Evolutionary conservation across 2,113 vertebrate species (phyloP).

Genomic region (Corydoras maculifer): DNA sequence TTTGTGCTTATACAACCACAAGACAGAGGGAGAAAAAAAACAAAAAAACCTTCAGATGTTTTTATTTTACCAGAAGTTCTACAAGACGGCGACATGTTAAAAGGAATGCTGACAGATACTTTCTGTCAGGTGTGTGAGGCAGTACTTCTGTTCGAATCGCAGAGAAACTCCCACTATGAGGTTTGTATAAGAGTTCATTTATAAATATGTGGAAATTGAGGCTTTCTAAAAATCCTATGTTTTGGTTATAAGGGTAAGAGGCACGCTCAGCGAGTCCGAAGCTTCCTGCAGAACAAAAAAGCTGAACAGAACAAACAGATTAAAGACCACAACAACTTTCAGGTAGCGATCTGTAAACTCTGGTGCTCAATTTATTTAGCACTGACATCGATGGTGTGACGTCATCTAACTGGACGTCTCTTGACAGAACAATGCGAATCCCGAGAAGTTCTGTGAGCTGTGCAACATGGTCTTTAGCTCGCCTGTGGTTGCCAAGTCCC

Average conservation of each 20-base stretch:
- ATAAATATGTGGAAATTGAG: background rate
- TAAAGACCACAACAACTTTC: slow-evolving; percentile 38
- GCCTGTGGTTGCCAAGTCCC: slow-evolving; percentile 62
- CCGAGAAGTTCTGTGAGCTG: slow-evolving; percentile 67
- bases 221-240: background rate
- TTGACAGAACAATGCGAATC: slow-evolving; percentile 47
- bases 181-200: slow-evolving; percentile 46
- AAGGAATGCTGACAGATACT: slow-evolving; percentile 66
- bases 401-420: slow-evolving; percentile 16
- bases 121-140: slow-evolving; percentile 78
- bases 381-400: too few species aligned
- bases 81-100: slow-evolving; percentile 48
- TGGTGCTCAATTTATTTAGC: background rate
- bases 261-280: slow-evolving; percentile 70
- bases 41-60: background rate
- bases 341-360: slow-evolving; percentile 45
- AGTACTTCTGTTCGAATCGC: slow-evolving; percentile 70
- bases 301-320: slow-evolving; percentile 50
- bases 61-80: slow-evolving; percentile 36
- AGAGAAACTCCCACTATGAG: slow-evolving; percentile 78
- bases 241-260: slow-evolving; percentile 69
- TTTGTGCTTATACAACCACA: too few species aligned
- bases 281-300: slow-evolving; percentile 61
- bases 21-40: too few species aligned
- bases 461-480: slow-evolving; percentile 77